Evolutionary conservation across 2,797 vertebrate genomes (phyloP), one percentile per base, ranked within the genome.

Genomic region (Crocidura indochinensis): DNA sequence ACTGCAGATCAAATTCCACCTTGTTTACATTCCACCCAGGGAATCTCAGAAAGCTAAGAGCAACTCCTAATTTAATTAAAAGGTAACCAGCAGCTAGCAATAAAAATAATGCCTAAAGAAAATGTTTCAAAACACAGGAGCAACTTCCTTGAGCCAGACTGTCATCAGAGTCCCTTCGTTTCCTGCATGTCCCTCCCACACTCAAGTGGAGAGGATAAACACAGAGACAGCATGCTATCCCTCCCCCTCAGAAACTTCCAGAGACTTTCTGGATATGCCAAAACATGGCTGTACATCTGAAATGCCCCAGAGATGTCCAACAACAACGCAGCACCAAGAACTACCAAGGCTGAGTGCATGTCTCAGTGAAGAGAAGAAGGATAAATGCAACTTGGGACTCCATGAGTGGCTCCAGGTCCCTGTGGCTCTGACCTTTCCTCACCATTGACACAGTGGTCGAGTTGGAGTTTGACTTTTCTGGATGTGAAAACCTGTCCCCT

Each of bases 31-130:
- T 73, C 89, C 44, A 22, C 14, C n/a, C 20, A 1, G 90, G 49
- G 60, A 72, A 71, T 14, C 85, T 91, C 76, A 8, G 29, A 74
- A 71, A 80, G 11, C 5, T 11, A 72, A 91, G 51, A 11, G 5
- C 5, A 79, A 47, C 29, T 74, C 82, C 76, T 80, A 94, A 90
- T 94, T 93, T 80, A 94, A 90, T 94, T 93, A 92, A 92, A 93
- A 93, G 79, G 87, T 74, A 60, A 78, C 78, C 94, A 85, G 79
- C 78, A 92, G 92, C 82, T 85, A 68, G 53, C 93, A 69, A 93
- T 91, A 87, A 91, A 38, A 91, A 93, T 83, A 69, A 85, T 65
- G 62, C 79, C 91, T 47, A 72, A 93, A 92, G 69, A 62, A 93
- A 81, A 91, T 15, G 49, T 89, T 94, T 83, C 75, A 82, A 94